These are phyloP conservation scores for Dryobotodes eremita DNA, from an alignment of 2,888 invertebrate species.

Conservation along the genomic window DNA sequence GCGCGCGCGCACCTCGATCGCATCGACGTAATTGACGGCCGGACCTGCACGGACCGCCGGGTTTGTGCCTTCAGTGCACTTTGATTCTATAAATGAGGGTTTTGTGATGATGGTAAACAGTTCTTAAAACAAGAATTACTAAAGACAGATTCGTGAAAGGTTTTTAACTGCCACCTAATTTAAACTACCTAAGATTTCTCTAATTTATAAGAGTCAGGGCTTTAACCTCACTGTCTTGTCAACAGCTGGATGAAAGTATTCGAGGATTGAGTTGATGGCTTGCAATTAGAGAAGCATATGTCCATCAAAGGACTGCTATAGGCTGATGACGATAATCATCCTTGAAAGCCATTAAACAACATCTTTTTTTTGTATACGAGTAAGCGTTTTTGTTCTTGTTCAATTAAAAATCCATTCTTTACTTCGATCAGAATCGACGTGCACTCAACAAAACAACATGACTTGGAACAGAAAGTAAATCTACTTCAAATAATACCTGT, in stretches of 20 bases:
- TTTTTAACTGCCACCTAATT: background rate
- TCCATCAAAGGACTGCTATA: too few species aligned
- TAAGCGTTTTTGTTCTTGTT: background rate
- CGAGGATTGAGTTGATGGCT: too few species aligned
- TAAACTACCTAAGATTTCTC: too few species aligned
- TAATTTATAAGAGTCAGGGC: too few species aligned
- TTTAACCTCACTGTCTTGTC: too few species aligned
- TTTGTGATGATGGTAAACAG: slow-evolving; percentile 18
- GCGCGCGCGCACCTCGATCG: slow-evolving; percentile 47
- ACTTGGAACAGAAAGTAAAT: slow-evolving; percentile 2
- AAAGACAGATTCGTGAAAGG: background rate
- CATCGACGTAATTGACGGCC: slow-evolving; percentile 61
- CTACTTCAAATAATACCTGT: slow-evolving; percentile 35
- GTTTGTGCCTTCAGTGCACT: slow-evolving; percentile 43
- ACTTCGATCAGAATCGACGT: background rate
- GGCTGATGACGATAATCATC: too few species aligned
- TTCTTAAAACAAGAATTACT: background rate
- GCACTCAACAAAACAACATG: background rate
- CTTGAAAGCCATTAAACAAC: background rate
- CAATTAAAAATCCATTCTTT: background rate
- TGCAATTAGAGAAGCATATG: too few species aligned
- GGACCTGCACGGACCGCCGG: slow-evolving; percentile 35
- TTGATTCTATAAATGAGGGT: slow-evolving; percentile 38
- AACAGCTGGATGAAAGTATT: too few species aligned
- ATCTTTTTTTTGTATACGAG: background rate